Evolutionary conservation across 2,113 vertebrate species (phyloP).

Genomic region (Halcyon senegalensis): DNA sequence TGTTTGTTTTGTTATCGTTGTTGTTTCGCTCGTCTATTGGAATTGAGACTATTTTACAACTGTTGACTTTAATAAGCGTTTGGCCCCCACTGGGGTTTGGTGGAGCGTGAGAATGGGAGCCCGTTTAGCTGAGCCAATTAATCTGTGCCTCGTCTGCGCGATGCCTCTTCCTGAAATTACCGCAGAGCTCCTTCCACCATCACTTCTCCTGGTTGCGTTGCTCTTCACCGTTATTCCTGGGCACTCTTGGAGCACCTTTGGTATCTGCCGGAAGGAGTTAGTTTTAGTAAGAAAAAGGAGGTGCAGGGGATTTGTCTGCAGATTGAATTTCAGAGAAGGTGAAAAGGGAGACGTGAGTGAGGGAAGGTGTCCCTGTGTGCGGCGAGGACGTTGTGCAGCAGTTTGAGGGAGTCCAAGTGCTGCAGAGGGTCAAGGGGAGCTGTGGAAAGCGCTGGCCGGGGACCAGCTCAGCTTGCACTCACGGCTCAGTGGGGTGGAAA

Average conservation of each 20-base stretch:
- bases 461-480: neutral
- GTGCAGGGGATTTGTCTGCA: neutral
- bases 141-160: neutral
- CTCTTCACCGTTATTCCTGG: neutral
- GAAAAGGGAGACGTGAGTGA: fast-evolving
- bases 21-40: neutral
- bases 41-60: neutral
- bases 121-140: neutral
- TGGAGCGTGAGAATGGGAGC: neutral
- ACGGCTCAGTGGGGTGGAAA: fast-evolving
- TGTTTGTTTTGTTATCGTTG: neutral
- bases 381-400: neutral
- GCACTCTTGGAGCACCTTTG: neutral
- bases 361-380: neutral
- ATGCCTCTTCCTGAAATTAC: neutral
- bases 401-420: neutral
- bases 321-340: neutral
- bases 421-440: neutral
- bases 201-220: neutral
- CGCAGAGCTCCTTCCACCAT: neutral
- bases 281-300: neutral
- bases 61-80: neutral
- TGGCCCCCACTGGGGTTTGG: neutral
- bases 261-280: neutral
- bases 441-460: neutral